Conservation (phyloP, 2,797 vertebrate species). For the Pteronotus mesoamericanus region DNA sequence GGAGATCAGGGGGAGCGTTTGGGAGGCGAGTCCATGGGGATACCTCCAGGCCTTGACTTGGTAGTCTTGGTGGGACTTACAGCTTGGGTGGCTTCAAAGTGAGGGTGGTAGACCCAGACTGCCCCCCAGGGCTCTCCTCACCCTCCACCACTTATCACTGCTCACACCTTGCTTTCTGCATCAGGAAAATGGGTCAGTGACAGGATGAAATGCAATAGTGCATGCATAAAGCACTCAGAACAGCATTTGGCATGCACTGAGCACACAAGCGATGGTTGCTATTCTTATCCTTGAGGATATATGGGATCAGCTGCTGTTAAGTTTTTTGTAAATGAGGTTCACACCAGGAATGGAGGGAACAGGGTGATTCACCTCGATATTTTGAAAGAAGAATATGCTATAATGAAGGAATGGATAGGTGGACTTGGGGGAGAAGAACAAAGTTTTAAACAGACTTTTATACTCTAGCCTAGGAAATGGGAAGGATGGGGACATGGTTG, state of each 20-base stretch:
- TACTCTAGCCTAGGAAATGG: background rate
- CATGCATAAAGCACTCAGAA: background rate
- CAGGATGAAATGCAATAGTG: background rate
- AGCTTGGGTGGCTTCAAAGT: background rate
- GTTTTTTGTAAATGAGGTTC: background rate
- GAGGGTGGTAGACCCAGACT: background rate
- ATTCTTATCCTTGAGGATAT: no score
- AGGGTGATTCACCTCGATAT: background rate
- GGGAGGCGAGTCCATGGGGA: background rate
- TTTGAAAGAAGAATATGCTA: background rate
- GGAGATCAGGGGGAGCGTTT: background rate
- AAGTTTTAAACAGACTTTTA: background rate
- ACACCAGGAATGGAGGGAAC: background rate
- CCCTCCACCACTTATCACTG: rapidly evolving
- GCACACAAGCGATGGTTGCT: background rate
- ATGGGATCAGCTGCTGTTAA: background rate
- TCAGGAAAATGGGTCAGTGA: background rate
- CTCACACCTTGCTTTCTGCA: background rate
- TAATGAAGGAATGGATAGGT: background rate
- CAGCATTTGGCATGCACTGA: background rate
- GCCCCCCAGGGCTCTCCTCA: background rate
- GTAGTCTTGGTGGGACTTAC: background rate
- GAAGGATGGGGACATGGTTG: background rate
- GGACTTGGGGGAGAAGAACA: background rate
- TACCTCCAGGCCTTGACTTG: no score